These are phyloP conservation scores for Nemotelus pantherinus DNA, from an alignment of 2,888 invertebrate genomes.

Conservation along the genomic window DNA sequence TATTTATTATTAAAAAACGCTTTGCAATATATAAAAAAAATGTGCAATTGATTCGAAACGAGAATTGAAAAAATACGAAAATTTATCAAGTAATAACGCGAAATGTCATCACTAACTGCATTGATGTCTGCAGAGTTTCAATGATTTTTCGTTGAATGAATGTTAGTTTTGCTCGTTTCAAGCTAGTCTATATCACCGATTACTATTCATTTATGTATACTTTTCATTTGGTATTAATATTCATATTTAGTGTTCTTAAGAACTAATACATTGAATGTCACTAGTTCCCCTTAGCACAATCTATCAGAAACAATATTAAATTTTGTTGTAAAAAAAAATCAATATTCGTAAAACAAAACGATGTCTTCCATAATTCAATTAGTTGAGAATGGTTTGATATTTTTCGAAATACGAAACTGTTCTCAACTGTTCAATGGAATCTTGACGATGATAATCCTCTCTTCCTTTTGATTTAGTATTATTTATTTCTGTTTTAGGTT, in stretches of 20 bases:
- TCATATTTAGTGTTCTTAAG: neutral
- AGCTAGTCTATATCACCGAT: neutral
- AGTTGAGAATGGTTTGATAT: too few species aligned
- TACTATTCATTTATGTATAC: neutral
- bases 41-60: constrained; percentile 1
- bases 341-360: constrained; percentile 25
- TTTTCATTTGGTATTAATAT: neutral
- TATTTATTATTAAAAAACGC: too few species aligned
- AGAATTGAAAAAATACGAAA: neutral
- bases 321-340: constrained; percentile 11
- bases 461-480: neutral
- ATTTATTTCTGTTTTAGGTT: constrained; percentile 7
- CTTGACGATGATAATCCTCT: too few species aligned
- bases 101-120: too few species aligned
- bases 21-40: neutral
- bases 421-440: too few species aligned
- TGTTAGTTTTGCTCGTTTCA: too few species aligned
- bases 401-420: too few species aligned
- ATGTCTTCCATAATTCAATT: constrained; percentile 14
- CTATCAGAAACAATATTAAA: neutral
- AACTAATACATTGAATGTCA: neutral
- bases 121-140: too few species aligned
- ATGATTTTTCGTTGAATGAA: too few species aligned
- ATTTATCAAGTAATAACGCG: neutral
- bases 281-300: constrained; percentile 15